These are phyloP conservation scores for Pseudanteris insignis DNA, from an alignment of 2,888 invertebrate genomes.

Conservation along the genomic window DNA sequence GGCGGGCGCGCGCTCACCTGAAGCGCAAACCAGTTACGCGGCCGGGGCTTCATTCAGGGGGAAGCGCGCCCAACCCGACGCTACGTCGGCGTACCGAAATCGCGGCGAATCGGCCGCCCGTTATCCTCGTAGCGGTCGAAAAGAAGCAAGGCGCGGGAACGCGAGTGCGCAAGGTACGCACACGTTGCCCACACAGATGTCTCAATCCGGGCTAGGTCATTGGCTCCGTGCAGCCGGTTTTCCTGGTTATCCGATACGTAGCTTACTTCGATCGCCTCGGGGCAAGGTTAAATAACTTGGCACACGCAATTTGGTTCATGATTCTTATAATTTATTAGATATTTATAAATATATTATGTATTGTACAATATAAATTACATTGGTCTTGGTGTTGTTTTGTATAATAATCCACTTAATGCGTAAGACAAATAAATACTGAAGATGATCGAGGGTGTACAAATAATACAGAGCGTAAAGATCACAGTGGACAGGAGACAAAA, in stretches of 20 bases:
- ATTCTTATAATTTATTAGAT: slow-evolving; percentile 58
- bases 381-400: slow-evolving; percentile 46
- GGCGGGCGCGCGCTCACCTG: no score
- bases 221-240: slow-evolving; percentile 39
- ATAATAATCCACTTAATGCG: slow-evolving; percentile 35
- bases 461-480: slow-evolving; percentile 30
- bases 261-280: slow-evolving; percentile 11
- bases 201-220: slow-evolving; percentile 40
- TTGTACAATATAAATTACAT: slow-evolving; percentile 48
- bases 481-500: slow-evolving; percentile 12
- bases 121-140: slow-evolving; percentile 10
- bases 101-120: neutral
- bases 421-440: slow-evolving; percentile 54
- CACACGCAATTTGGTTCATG: slow-evolving; percentile 35
- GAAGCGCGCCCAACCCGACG: no score
- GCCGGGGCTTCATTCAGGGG: no score
- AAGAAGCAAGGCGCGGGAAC: neutral
- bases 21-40: no score
- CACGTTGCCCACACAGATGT: slow-evolving; percentile 18
- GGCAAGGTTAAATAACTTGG: slow-evolving; percentile 28
- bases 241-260: slow-evolving; percentile 34
- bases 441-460: slow-evolving; percentile 39
- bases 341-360: slow-evolving; percentile 60
- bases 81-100: neutral
- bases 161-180: slow-evolving; percentile 15